Percentiles rank a stretch among this genome's conserved stretches.
These are phyloP conservation scores for Brachionus koreanus DNA, from an alignment of 1,140 invertebrate genomes.

Conservation along the genomic window DNA sequence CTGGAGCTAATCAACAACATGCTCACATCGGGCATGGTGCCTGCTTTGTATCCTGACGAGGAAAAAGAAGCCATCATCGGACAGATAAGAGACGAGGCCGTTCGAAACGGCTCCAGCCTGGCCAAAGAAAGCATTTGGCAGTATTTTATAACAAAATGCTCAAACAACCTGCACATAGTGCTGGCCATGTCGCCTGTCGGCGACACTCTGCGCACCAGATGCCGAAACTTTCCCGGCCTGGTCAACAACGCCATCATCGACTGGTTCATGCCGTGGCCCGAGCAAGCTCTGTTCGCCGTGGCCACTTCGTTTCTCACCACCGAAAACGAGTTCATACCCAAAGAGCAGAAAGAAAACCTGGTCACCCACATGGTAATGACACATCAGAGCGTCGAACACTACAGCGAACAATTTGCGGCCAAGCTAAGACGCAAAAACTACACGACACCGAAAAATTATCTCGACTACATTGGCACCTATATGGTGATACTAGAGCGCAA, in stretches of 20 bases:
- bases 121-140: conserved; percentile 63
- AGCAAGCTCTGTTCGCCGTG: conserved; percentile 67
- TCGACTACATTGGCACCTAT: conserved; percentile 77
- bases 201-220: conserved; percentile 57
- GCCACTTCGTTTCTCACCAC: conserved; percentile 70
- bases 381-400: conserved; percentile 69
- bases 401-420: conserved; percentile 68
- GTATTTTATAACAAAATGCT: conserved; percentile 62
- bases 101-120: conserved; percentile 66
- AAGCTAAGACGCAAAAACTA: conserved; percentile 73
- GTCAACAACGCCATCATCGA: conserved; percentile 60
- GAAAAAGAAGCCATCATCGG: conserved; percentile 72
- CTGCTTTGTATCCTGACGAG: conserved; percentile 76
- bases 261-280: conserved; percentile 61
- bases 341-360: conserved; percentile 66
- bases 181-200: conserved; percentile 61
- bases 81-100: conserved; percentile 66
- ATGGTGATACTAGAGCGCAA: conserved; percentile 69
- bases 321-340: conserved; percentile 63
- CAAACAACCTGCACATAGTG: conserved; percentile 60
- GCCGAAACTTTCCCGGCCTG: conserved; percentile 60
- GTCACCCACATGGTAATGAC: conserved; percentile 78
- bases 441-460: conserved; percentile 81
- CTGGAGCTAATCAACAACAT: conserved; percentile 85
- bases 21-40: conserved; percentile 76